Evolutionary conservation across 2,888 invertebrate species (phyloP).

Genomic region (Lasioglossum vierecki): DNA sequence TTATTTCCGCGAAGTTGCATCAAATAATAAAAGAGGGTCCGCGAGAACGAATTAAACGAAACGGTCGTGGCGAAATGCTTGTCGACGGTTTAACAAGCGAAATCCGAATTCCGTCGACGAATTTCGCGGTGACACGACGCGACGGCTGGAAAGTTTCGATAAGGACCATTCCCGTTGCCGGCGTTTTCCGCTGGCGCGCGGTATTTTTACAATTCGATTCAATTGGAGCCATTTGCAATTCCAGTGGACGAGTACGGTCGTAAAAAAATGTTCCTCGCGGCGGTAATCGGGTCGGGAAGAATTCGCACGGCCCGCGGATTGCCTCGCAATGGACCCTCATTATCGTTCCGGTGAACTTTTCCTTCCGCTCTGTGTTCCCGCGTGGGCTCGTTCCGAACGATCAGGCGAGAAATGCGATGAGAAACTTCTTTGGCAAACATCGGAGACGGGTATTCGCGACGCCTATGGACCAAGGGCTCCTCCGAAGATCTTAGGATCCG

Average conservation of each 20-base stretch:
- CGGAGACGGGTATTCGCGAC: background rate
- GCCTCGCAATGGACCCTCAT: background rate
- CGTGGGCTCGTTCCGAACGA: background rate
- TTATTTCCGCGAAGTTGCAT: background rate
- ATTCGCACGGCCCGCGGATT: background rate
- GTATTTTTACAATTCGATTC: slow-evolving; percentile 12
- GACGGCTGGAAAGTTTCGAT: background rate
- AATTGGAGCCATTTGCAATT: slow-evolving; percentile 11
- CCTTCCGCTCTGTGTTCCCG: background rate
- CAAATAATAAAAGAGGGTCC: background rate
- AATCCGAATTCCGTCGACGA: background rate
- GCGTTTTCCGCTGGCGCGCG: background rate
- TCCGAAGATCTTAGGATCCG: background rate
- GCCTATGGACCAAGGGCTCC: background rate
- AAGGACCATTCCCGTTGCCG: background rate
- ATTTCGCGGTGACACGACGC: background rate
- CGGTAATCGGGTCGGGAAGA: background rate
- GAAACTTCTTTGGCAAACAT: background rate
- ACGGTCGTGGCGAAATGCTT: background rate
- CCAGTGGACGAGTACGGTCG: background rate
- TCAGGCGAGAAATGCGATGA: background rate
- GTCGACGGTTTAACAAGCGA: background rate
- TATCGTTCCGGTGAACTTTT: slow-evolving; percentile 10
- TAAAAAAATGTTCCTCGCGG: background rate
- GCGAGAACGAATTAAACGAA: background rate